These are phyloP conservation scores for Listronotus bonariensis DNA, from an alignment of 1,140 invertebrate species.

Conservation along the genomic window DNA sequence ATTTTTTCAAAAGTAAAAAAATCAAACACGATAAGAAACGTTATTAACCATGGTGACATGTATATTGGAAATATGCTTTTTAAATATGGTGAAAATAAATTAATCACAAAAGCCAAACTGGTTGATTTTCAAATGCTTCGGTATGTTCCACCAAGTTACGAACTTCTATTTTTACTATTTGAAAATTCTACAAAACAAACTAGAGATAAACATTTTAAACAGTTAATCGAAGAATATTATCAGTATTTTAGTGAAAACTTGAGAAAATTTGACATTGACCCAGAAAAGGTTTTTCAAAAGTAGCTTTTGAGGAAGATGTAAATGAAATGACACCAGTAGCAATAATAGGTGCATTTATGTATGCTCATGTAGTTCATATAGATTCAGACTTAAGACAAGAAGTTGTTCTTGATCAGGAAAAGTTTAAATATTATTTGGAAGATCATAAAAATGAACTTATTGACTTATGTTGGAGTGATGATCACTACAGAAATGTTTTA, in stretches of 20 bases:
- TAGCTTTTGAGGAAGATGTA: slow-evolving; percentile 8
- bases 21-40: slow-evolving; percentile 60
- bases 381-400: slow-evolving; percentile 18
- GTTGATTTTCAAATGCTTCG: slow-evolving; percentile 68
- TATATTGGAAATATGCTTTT: slow-evolving; percentile 69
- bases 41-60: slow-evolving; percentile 64
- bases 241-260: slow-evolving; percentile 10
- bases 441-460: slow-evolving; percentile 5
- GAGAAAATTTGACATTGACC: slow-evolving; percentile 2
- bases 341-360: background rate
- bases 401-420: slow-evolving; percentile 8
- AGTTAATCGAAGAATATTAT: slow-evolving; percentile 22
- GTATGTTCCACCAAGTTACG: slow-evolving; percentile 60
- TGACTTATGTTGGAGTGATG: slow-evolving; percentile 10
- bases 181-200: slow-evolving; percentile 58
- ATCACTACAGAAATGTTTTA: slow-evolving; percentile 14
- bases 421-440: slow-evolving; percentile 15
- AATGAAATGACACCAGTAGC: background rate
- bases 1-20: slow-evolving; percentile 52
- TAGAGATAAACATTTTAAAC: slow-evolving; percentile 23
- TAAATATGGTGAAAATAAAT: slow-evolving; percentile 55
- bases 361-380: background rate
- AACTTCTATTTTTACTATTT: slow-evolving; percentile 60
- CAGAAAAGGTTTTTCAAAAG: slow-evolving; percentile 15
- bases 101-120: slow-evolving; percentile 56